Base-by-base conservation (phyloP, 2,113 vertebrate species). In the Myiopsitta monachus region DNA sequence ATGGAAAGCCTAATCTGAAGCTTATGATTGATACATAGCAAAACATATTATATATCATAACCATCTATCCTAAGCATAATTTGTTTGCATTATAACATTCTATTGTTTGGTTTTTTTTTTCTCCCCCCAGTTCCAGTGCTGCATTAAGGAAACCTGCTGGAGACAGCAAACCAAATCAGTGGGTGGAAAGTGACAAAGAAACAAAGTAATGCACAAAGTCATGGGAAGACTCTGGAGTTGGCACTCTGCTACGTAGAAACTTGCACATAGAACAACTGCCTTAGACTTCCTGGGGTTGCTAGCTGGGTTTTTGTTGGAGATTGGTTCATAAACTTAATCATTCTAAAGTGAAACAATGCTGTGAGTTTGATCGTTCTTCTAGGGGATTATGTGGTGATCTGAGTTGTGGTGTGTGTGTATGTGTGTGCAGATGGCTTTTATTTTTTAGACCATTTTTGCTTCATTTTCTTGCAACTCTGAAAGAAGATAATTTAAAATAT, bases 261-360 rank as follows among this genome's bases (percentile, higher is more conserved):
- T 90, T 97, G 85, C 95, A 94, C 59, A 73, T 91, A 85, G 96
- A 97, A 27, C 80, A 97, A 74, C 96, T 97, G 95, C 97, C 97
- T 88, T 98, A 98, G 96, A 90, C 67, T 63, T 90, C 41, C 51
- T 66, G 62, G 90, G 61, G 87, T 87, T 85, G 80, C 62, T 72
- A 39, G 57, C 39, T 87, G 84, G 51, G 43, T 15, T 69, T 87
- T 76, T 88, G 44, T 92, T 75, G 76, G 66, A 83, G 31, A 81
- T 44, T 47, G 81, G 21, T 89, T 91, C 93, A 86, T 96, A 96
- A 90, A 72, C 41, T 49, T 94, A 55, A 55, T 54, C 33, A 64
- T 87, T 96, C 91, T 96, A 30, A 95, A 82, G 91, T 92, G 74
- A 96, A 97, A 94, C 88, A 86, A 96, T 94, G 92, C 92, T 69